Conservation (phyloP, 1,140 invertebrate genomes). For the Hetaerina americana region DNA sequence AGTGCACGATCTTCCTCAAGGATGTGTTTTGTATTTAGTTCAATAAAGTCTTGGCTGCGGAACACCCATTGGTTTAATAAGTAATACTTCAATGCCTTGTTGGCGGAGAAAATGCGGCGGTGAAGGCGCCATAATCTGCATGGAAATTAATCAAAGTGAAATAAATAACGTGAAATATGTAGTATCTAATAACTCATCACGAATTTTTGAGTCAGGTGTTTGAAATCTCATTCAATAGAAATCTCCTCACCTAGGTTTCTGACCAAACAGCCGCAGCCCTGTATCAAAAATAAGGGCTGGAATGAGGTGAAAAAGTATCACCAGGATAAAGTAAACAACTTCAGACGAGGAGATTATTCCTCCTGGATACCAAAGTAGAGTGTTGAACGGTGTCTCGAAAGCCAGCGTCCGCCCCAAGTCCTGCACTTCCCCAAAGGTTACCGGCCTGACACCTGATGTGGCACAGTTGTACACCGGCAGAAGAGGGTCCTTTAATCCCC, state of each 20-base stretch:
- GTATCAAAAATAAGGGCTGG: constrained; percentile 27
- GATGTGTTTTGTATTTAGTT: constrained; percentile 29
- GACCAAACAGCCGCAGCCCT: background rate
- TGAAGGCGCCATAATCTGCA: background rate
- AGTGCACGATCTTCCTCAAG: constrained; percentile 39
- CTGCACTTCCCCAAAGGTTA: background rate
- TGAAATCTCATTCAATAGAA: too few species aligned
- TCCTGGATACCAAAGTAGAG: constrained; percentile 48
- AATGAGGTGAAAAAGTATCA: constrained; percentile 34
- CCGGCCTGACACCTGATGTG: background rate
- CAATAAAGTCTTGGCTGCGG: background rate
- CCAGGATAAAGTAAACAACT: constrained; percentile 25
- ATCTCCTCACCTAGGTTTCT: constrained; percentile 3
- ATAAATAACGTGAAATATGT: too few species aligned
- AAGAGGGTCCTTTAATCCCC: background rate
- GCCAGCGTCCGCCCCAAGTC: background rate
- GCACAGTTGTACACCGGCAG: constrained; percentile 1
- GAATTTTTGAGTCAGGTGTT: too few species aligned
- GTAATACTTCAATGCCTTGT: background rate
- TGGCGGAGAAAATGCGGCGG: background rate
- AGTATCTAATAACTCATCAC: too few species aligned
- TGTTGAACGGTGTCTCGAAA: constrained; percentile 39
- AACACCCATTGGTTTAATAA: background rate
- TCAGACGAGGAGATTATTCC: constrained; percentile 35
- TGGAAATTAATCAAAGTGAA: too few species aligned